These are phyloP conservation scores for Alectura lathami DNA, from an alignment of 2,113 vertebrate genomes.

Conservation along the genomic window DNA sequence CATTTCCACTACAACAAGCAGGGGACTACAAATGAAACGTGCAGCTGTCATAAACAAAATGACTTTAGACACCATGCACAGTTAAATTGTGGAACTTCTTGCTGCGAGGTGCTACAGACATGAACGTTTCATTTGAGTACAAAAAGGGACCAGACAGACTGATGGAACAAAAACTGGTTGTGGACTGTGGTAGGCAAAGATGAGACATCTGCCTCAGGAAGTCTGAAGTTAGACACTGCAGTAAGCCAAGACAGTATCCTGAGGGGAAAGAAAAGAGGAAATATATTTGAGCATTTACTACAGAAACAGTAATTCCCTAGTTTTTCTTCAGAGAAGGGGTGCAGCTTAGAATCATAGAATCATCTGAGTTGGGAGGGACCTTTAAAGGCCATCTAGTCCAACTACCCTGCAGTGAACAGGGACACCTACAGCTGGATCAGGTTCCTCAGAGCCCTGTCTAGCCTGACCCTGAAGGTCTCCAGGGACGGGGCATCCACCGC, in stretches of 20 bases:
- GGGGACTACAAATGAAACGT: slow-evolving; percentile 23
- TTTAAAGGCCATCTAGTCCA: too few relatives aligned
- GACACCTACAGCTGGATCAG: too few relatives aligned
- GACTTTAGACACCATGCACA: neutral
- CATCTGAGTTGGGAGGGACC: too few relatives aligned
- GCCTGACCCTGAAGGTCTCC: too few relatives aligned
- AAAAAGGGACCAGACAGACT: neutral
- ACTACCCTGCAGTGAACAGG: too few relatives aligned
- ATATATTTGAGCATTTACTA: neutral
- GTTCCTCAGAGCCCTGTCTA: too few relatives aligned
- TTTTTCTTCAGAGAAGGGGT: neutral
- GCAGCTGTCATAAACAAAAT: neutral
- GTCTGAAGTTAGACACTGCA: neutral
- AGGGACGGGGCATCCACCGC: too few relatives aligned
- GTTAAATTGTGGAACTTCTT: neutral
- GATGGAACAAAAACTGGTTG: neutral
- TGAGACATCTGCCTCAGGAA: neutral
- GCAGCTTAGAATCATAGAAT: too few relatives aligned
- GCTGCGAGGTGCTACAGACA: neutral
- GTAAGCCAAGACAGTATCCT: neutral
- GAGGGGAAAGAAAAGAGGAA: neutral
- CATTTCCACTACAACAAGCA: neutral
- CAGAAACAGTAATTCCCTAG: neutral
- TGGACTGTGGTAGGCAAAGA: neutral
- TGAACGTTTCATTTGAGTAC: neutral